A percentile compares a stretch with the other conserved stretches of the same genome.
Conservation (phyloP, 2,888 invertebrate species). For the Pammene aurita region DNA sequence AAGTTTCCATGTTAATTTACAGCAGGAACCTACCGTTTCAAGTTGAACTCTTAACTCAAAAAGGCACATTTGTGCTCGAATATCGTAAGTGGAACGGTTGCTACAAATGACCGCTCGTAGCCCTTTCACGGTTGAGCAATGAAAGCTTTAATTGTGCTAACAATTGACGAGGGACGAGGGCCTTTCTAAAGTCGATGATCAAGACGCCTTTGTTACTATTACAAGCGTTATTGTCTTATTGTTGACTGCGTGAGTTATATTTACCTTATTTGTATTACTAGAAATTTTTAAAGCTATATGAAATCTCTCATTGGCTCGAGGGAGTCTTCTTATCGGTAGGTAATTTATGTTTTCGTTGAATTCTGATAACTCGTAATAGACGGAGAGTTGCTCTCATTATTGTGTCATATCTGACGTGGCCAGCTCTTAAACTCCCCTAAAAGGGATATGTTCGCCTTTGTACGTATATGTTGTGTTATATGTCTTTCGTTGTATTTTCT, state of each 20-base stretch:
- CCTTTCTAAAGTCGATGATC: slow-evolving; percentile 64
- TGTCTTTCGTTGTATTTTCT: too few species aligned
- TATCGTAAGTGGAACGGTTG: slow-evolving; percentile 39
- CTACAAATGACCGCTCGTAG: slow-evolving; percentile 44
- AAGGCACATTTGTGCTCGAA: slow-evolving; percentile 30
- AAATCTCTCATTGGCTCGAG: too few species aligned
- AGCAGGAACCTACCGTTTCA: not conserved
- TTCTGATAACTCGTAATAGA: too few species aligned
- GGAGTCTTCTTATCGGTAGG: not conserved
- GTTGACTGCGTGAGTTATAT: slow-evolving; percentile 18
- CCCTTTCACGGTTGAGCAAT: slow-evolving; percentile 66
- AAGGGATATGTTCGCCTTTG: too few species aligned
- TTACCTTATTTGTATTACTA: slow-evolving; percentile 9
- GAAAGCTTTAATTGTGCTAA: slow-evolving; percentile 70
- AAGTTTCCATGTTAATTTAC: too few species aligned
- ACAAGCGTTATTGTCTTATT: slow-evolving; percentile 25
- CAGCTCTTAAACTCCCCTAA: too few species aligned
- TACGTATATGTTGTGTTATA: too few species aligned
- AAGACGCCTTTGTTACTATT: slow-evolving; percentile 42
- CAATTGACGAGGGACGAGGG: slow-evolving; percentile 59
- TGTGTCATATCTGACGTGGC: too few species aligned
- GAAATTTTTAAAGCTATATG: slow-evolving; percentile 5
- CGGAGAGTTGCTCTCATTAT: too few species aligned
- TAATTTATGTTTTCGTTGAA: too few species aligned
- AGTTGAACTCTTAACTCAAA: slow-evolving; percentile 25